Base-by-base conservation (phyloP, 53 echinoderm and acorn worm species). In the Actinopyga echinites region DNA sequence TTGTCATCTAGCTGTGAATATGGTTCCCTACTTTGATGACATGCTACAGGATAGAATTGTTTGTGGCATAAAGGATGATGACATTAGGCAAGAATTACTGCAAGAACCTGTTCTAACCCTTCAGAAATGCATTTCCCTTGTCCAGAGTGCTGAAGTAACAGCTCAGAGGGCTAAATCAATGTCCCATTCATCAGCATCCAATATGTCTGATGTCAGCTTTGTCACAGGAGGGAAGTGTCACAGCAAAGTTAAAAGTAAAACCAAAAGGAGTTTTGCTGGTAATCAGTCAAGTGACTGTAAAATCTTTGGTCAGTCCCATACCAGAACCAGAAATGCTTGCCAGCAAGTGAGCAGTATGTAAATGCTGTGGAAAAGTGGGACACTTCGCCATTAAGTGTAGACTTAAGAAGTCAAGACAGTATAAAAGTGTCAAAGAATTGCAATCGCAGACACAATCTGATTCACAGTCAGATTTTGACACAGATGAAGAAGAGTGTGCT, bases 1-100 rank as follows among this genome's bases (percentile, higher is more conserved):
- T 74, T 89, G 33, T 61, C 89, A 32, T 61, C 71, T 20, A 85
- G 85, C 57, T 85, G 89, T 80, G 85, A 79, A 8, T 89, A 65
- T 85, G 82, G 85, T 35, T 29, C 30, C n/a, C 33, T 89, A 58
- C 12, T 56, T 40, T 21, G 80, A 60, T 55, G 89, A 89, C n/a
- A 35, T 89, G 8, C 31, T 85, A 23, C 35, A 79, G 17, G 89
- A 89, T 53, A 65, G 82, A 33, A 89, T 89, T 22, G 80, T 85
- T 0, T 63, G 84, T 68, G 89, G 89, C 19, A 54, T 85, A 1
- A 42, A n/a, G 7, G 85, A 89, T 52, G 69, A 80, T 30, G 35
- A 54, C 11, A 52, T 86, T 23, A 23, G 85, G 8, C 59, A 85
- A 64, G 29, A 49, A 44, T 31, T 89, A 10, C 36, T 89, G 34